These are phyloP conservation scores for Athetis lepigone DNA, from an alignment of 2,888 invertebrate genomes.

Conservation along the genomic window DNA sequence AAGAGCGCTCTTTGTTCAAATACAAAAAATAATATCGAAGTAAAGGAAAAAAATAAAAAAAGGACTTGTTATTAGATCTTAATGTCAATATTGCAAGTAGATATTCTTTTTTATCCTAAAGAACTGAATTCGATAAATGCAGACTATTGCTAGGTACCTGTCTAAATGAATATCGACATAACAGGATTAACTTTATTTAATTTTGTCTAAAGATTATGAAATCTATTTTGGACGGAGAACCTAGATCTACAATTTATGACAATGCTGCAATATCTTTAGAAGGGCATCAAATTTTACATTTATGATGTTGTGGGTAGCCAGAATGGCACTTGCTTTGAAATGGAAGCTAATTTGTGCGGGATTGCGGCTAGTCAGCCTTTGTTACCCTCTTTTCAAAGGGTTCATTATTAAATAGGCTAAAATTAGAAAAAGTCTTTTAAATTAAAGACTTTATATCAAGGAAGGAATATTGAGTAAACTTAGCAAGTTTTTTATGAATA, in stretches of 20 bases:
- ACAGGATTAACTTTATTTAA: constrained; percentile 3
- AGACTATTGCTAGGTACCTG: no score
- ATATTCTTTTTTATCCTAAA: no score
- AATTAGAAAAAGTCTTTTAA: not conserved
- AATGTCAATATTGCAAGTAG: no score
- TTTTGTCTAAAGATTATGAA: constrained; percentile 4
- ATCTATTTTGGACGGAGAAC: not conserved
- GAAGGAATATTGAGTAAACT: no score
- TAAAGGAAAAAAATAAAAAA: no score
- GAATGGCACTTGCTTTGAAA: constrained; percentile 56
- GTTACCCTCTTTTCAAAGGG: constrained; percentile 43
- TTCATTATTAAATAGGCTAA: constrained; percentile 8
- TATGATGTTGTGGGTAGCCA: constrained; percentile 29
- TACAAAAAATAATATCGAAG: no score
- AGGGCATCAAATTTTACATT: constrained; percentile 60
- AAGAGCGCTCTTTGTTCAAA: no score
- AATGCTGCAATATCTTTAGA: constrained; percentile 33
- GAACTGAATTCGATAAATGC: no score
- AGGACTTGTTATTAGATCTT: no score
- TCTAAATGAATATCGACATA: not conserved
- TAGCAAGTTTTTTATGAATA: no score
- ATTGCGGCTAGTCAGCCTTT: constrained; percentile 55
- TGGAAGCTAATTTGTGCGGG: constrained; percentile 53
- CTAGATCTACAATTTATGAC: constrained; percentile 33
- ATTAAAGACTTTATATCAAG: not conserved